Evolutionary conservation across 2,113 vertebrate species (phyloP).

Genomic region (Opisthocomus hoazin): DNA sequence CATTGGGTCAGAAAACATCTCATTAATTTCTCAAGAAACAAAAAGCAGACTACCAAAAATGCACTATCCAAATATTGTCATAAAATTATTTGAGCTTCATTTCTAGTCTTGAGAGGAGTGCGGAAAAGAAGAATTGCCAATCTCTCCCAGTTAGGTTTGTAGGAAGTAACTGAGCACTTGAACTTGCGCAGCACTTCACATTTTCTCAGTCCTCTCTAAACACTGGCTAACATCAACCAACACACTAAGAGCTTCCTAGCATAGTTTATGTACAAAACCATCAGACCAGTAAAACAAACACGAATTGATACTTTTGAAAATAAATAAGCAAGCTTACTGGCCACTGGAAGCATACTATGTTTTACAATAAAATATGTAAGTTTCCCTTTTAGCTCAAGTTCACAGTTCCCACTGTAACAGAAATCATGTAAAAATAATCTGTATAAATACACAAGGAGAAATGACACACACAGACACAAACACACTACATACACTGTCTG

Average conservation of each 20-base stretch:
- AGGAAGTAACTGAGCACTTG: not conserved
- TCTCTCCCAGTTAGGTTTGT: not conserved
- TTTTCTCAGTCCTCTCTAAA: not conserved
- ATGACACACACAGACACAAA: not conserved
- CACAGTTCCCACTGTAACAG: not conserved
- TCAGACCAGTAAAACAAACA: not conserved
- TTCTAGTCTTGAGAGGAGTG: not conserved
- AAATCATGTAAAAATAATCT: not conserved
- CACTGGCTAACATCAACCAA: not conserved
- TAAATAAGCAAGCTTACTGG: not conserved
- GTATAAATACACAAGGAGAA: not conserved
- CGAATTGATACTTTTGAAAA: conserved; percentile 24
- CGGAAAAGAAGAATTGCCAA: not conserved
- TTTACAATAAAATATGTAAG: not conserved
- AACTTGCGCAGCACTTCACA: not conserved
- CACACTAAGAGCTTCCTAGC: not conserved
- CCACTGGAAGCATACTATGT: not conserved
- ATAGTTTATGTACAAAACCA: not conserved
- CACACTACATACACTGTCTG: not conserved
- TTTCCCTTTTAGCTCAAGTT: not conserved
- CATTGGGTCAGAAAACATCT: not conserved
- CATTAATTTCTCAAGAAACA: not conserved
- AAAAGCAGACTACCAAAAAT: not conserved
- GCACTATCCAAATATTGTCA: not conserved
- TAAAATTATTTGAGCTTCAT: not conserved